These are phyloP conservation scores for Fregata magnificens DNA, from an alignment of 2,113 vertebrate species.

Conservation along the genomic window DNA sequence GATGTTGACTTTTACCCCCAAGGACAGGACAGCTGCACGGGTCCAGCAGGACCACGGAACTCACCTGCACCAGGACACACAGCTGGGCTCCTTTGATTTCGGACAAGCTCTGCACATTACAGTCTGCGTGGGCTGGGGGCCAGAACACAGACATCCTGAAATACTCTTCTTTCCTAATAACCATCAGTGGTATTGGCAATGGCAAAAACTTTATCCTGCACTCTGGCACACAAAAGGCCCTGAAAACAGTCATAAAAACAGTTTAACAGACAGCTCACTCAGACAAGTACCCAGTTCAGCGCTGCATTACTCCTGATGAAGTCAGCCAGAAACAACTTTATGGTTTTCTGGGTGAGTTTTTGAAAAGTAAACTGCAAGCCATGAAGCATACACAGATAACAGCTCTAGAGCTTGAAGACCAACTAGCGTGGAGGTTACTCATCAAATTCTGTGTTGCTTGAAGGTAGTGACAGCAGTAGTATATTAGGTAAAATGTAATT, in stretches of 20 bases:
- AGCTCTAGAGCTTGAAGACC: neutral
- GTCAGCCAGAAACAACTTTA: neutral
- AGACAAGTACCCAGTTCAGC: neutral
- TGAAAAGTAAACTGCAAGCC: neutral
- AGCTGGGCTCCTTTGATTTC: neutral
- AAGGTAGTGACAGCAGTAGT: neutral
- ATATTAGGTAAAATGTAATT: neutral
- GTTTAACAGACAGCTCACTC: neutral
- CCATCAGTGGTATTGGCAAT: neutral
- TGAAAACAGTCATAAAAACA: neutral
- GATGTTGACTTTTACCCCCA: neutral
- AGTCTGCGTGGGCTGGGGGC: fast-evolving
- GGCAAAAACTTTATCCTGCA: neutral
- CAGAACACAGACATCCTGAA: neutral
- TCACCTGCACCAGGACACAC: neutral
- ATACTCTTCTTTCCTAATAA: neutral
- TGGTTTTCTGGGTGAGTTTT: neutral
- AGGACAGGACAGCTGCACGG: neutral
- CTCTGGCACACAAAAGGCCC: neutral
- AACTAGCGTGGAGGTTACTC: neutral
- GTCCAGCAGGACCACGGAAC: neutral
- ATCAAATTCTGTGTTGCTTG: neutral
- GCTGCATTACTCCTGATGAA: neutral
- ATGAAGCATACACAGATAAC: neutral
- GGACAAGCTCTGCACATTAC: neutral